phyloP scores from a whole-genome alignment of 2,113 vertebrate genomes.

The Dasyurus viverrinus region DNA sequence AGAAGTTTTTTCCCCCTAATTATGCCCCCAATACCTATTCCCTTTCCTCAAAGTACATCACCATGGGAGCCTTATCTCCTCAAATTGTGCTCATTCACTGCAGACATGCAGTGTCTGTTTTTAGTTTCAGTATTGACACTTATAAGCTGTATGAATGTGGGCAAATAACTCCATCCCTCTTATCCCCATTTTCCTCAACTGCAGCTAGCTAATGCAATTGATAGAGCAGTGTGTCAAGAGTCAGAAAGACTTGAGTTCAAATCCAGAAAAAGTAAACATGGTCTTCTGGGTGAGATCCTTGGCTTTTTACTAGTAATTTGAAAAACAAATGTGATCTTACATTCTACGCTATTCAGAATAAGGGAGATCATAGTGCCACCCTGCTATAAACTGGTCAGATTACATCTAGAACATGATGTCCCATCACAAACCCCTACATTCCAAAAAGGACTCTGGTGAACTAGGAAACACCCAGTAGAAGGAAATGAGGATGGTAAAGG shows the following conservation, averaged over 20 bases:
- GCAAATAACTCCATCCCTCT: background rate
- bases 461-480: background rate
- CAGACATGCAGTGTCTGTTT: background rate
- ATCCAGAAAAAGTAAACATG: background rate
- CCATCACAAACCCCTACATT: background rate
- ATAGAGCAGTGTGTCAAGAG: background rate
- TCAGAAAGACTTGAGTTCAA: background rate
- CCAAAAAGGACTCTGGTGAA: background rate
- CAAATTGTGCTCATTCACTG: background rate
- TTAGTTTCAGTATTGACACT: background rate
- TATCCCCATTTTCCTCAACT: background rate
- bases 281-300: background rate
- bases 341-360: background rate
- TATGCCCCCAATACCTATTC: background rate
- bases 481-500: background rate
- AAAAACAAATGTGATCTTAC: background rate
- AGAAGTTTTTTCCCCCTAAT: background rate
- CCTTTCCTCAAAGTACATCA: background rate
- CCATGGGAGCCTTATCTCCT: background rate
- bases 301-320: background rate
- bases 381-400: background rate
- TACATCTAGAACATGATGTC: background rate
- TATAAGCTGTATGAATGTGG: background rate
- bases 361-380: background rate
- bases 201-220: background rate